A percentile compares a stretch with the other conserved stretches of the same genome.
Evolutionary conservation across 2,113 vertebrate species (phyloP).

Genomic region (Lepus europaeus): DNA sequence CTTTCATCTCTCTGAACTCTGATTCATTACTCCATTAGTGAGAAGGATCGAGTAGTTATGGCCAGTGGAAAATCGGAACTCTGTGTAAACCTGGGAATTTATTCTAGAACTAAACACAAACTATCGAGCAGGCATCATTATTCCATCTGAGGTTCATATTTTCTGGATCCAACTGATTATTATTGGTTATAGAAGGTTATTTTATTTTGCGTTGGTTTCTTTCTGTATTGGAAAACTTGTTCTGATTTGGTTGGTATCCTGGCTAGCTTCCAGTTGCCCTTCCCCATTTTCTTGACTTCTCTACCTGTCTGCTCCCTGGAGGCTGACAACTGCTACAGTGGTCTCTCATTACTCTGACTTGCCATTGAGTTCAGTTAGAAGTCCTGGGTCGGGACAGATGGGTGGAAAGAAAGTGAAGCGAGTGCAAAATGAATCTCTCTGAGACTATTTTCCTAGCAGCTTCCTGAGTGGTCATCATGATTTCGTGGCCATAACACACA

Average conservation of each 20-base stretch:
- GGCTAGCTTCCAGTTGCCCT: not conserved
- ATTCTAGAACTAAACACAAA: not conserved
- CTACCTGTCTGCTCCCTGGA: not conserved
- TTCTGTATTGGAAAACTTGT: not conserved
- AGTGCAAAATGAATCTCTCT: not conserved
- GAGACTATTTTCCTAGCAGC: not conserved
- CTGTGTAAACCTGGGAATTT: not conserved
- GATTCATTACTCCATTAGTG: too few relatives aligned
- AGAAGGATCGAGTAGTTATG: too few relatives aligned
- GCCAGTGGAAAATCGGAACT: not conserved
- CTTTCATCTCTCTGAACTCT: too few relatives aligned
- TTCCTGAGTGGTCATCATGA: not conserved
- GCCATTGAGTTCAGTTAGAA: not conserved
- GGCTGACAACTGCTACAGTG: not conserved
- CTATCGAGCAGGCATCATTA: not conserved
- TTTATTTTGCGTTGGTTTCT: conserved; percentile 33
- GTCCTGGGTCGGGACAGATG: too few relatives aligned
- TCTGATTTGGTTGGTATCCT: not conserved
- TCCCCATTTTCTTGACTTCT: not conserved
- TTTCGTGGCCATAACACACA: not conserved
- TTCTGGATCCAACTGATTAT: not conserved
- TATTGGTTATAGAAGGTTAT: not conserved
- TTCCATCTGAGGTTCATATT: not conserved
- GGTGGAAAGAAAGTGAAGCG: not conserved
- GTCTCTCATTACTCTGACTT: conserved; percentile 4